Conservation (phyloP, 2,113 vertebrate species). For the Okapia johnstoni region DNA sequence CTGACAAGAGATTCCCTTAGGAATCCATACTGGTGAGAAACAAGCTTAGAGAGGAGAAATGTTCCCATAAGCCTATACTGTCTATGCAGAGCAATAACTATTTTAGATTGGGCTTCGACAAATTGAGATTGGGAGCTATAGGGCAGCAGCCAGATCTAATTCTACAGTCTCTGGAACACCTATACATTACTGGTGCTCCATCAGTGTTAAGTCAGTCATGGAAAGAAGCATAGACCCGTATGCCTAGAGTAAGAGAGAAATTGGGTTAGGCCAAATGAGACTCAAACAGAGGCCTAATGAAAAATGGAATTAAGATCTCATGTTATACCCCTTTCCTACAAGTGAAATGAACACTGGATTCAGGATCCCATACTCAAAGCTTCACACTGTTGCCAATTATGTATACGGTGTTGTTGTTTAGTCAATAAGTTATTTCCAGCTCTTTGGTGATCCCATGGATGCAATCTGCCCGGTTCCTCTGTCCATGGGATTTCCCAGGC, state of each 20-base stretch:
- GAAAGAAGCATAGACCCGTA: not conserved
- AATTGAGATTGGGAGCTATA: not conserved
- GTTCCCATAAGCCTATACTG: not conserved
- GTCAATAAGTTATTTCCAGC: not conserved
- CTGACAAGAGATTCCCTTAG: not conserved
- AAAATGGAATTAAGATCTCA: conserved; percentile 12
- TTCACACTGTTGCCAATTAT: not conserved
- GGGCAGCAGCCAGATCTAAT: conserved; percentile 10
- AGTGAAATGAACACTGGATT: not conserved
- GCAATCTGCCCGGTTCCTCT: not conserved
- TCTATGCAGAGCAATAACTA: not conserved
- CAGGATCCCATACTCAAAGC: not conserved
- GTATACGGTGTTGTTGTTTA: not conserved
- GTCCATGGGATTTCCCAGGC: not conserved
- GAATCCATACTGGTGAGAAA: not conserved
- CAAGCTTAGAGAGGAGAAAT: not conserved
- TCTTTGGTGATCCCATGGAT: not conserved
- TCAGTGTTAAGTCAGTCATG: conserved; percentile 25
- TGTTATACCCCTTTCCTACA: not conserved
- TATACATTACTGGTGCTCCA: conserved; percentile 16
- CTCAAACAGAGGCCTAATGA: not conserved
- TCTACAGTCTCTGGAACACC: conserved; percentile 25
- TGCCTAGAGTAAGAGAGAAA: conserved; percentile 10
- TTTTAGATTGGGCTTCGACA: conserved; percentile 19
- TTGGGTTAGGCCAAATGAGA: not conserved